A percentile compares a stretch with the other conserved stretches of the same genome.
Evolutionary conservation across 1,140 invertebrate genomes (phyloP).

Genomic region (Rhopalosiphum maidis): DNA sequence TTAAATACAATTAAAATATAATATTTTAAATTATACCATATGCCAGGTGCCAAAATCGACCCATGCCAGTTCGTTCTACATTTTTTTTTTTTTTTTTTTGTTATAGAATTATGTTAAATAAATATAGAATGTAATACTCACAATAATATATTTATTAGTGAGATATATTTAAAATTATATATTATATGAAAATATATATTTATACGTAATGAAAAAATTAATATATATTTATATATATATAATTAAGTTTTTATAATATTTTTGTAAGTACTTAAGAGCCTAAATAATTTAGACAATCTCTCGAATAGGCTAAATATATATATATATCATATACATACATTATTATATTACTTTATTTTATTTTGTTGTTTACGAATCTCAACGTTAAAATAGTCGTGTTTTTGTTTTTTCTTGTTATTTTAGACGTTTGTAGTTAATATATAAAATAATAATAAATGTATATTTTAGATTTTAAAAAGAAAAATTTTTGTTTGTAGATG

Average conservation of each 20-base stretch:
- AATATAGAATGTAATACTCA: conserved; percentile 39
- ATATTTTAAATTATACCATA: conserved; percentile 33
- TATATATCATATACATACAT: conserved; percentile 32
- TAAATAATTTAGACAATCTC: conserved; percentile 48
- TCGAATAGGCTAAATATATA: conserved; percentile 39
- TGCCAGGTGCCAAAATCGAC: conserved; percentile 57
- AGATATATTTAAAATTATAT: conserved; percentile 33
- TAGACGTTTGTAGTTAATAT: conserved; percentile 55
- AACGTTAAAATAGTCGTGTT: conserved; percentile 56
- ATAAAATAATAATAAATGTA: conserved; percentile 28
- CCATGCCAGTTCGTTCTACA: conserved; percentile 49
- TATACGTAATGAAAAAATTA: not conserved
- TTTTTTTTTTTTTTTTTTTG: conserved; percentile 19
- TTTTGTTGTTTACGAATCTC: conserved; percentile 57
- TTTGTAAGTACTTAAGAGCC: conserved; percentile 57
- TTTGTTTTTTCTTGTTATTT: conserved; percentile 54
- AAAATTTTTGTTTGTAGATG: conserved; percentile 40
- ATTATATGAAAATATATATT: conserved; percentile 26
- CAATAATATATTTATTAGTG: conserved; percentile 51
- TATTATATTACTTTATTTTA: conserved; percentile 30
- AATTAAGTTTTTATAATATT: conserved; percentile 53
- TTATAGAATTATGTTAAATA: conserved; percentile 39
- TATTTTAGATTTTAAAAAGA: conserved; percentile 22
- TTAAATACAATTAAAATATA: conserved; percentile 42
- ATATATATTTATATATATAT: conserved; percentile 11